phyloP scores from a whole-genome alignment of 2,797 vertebrate genomes.

The Galagoides demidoff region DNA sequence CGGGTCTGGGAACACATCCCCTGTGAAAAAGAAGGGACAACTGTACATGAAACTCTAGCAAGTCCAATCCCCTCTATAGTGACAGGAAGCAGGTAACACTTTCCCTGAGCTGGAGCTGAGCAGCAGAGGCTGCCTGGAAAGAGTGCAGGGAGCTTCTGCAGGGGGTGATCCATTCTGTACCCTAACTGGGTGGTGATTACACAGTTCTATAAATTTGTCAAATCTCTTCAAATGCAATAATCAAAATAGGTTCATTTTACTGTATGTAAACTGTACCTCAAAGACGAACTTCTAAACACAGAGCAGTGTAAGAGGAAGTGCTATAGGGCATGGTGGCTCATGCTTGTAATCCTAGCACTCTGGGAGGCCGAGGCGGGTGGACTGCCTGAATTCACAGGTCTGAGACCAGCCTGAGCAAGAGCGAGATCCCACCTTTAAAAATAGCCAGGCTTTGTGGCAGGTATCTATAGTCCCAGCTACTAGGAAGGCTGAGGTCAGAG shows the following conservation, averaged over 20 bases:
- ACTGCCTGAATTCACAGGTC: too few relatives aligned
- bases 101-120: too few relatives aligned
- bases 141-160: background rate
- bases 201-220: background rate
- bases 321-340: too few relatives aligned
- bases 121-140: too few relatives aligned
- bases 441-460: too few relatives aligned
- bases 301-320: background rate
- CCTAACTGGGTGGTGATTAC: background rate
- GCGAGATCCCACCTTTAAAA: too few relatives aligned
- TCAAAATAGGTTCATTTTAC: background rate
- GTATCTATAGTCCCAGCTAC: too few relatives aligned
- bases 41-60: background rate
- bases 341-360: too few relatives aligned
- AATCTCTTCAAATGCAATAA: background rate
- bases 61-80: background rate
- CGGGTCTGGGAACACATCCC: background rate
- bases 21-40: background rate
- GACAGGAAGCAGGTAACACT: background rate
- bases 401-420: too few relatives aligned
- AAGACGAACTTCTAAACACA: background rate
- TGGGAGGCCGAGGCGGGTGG: too few relatives aligned
- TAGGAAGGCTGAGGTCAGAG: too few relatives aligned
- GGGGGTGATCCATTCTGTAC: background rate
- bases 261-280: background rate